Percentiles rank a stretch among this genome's conserved stretches.
phyloP scores from a whole-genome alignment of 2,888 invertebrate species.

The Agonopterix subpropinquella region DNA sequence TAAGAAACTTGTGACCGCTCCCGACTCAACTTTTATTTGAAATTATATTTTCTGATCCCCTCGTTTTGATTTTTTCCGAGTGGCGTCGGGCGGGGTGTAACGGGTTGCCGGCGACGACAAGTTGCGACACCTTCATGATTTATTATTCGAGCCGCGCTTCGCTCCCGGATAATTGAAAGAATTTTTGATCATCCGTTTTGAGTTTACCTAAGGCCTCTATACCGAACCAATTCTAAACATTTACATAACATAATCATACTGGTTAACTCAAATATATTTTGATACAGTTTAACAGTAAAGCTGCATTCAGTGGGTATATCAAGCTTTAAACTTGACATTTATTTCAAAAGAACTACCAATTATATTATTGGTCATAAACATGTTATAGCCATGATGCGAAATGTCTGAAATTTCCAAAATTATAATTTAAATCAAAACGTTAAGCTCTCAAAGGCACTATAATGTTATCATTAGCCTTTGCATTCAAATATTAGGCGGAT shows the following conservation, averaged over 20 bases:
- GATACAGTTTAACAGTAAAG: too few relatives aligned
- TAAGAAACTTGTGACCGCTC: conserved; percentile 75
- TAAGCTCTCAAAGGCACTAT: too few relatives aligned
- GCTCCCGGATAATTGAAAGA: conserved; percentile 44
- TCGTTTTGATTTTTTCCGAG: conserved; percentile 57
- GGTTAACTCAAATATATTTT: too few relatives aligned
- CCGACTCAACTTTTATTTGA: conserved; percentile 70
- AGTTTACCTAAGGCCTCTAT: conserved; percentile 4
- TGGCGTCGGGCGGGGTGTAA: conserved; percentile 32
- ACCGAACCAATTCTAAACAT: neutral
- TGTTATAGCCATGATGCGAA: too few relatives aligned
- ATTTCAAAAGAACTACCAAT: too few relatives aligned
- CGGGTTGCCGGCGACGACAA: conserved; percentile 58
- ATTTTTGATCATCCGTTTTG: conserved; percentile 27
- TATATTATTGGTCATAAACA: too few relatives aligned
- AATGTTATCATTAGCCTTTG: too few relatives aligned
- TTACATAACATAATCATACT: neutral
- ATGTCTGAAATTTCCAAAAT: too few relatives aligned
- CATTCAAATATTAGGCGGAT: neutral
- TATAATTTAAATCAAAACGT: too few relatives aligned
- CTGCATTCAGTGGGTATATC: too few relatives aligned
- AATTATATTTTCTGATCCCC: conserved; percentile 71
- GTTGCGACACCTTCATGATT: conserved; percentile 61
- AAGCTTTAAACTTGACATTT: too few relatives aligned
- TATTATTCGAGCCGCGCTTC: conserved; percentile 46